Conservation (phyloP, 2,797 vertebrate genomes). For the Sebastolobus altivelis region DNA sequence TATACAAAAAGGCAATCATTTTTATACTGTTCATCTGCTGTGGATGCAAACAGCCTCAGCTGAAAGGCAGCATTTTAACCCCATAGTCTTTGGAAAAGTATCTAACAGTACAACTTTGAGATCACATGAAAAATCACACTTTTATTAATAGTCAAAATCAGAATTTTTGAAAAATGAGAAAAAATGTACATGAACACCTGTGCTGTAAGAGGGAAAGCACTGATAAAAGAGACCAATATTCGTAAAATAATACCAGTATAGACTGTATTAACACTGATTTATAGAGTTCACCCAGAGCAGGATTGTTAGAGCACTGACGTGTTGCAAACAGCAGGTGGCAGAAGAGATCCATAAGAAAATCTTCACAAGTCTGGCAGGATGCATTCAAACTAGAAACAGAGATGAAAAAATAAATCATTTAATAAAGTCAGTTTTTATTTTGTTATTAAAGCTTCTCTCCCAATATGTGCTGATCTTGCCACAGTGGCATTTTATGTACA, state of each 20-base stretch:
- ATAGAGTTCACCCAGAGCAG: neutral
- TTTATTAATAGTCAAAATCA: no score
- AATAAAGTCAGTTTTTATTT: neutral
- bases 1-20: neutral
- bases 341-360: constrained; percentile 77
- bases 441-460: neutral
- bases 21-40: neutral
- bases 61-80: neutral
- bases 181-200: neutral
- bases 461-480: neutral
- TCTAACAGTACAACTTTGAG: neutral
- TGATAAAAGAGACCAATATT: neutral
- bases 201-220: neutral
- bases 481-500: neutral
- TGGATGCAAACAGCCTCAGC: neutral
- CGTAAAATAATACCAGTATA: neutral
- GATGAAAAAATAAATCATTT: neutral
- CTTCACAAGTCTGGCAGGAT: neutral
- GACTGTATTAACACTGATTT: neutral
- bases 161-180: no score
- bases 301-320: constrained; percentile 19
- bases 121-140: no score
- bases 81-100: neutral
- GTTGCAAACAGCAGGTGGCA: constrained; percentile 83
- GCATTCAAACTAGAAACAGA: neutral